Conservation (phyloP, 2,113 vertebrate genomes). For the Lepus americanus region DNA sequence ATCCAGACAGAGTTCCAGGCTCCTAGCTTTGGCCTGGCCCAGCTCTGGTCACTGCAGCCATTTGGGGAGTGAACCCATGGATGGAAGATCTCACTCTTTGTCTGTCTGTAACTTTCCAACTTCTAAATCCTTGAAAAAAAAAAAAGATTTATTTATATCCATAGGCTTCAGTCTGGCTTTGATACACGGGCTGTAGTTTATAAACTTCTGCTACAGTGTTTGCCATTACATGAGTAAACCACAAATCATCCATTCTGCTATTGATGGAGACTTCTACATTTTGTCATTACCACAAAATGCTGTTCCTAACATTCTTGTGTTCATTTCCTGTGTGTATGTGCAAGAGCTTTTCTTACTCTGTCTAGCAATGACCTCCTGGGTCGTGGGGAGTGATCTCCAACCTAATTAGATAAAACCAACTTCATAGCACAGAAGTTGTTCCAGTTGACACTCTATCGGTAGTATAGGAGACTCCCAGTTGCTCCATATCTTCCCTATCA, state of each 20-base stretch:
- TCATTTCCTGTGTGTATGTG: neutral
- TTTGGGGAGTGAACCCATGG: no score
- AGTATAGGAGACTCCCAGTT: neutral
- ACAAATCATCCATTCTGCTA: neutral
- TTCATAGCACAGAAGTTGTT: neutral
- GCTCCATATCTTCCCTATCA: neutral
- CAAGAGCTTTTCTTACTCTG: neutral
- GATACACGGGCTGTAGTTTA: neutral
- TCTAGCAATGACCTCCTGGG: neutral
- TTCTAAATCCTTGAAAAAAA: no score
- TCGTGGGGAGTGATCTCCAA: neutral
- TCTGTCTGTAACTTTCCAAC: no score
- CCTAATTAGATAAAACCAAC: neutral
- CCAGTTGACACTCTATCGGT: neutral
- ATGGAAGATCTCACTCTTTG: no score
- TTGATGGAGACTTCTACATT: neutral
- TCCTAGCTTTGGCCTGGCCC: no score
- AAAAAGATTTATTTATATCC: neutral
- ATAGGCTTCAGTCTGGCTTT: neutral
- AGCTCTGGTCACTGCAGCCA: no score
- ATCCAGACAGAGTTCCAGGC: no score
- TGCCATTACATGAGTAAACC: neutral
- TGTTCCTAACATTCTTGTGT: neutral
- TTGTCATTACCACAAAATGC: neutral
- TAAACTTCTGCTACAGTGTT: neutral